phyloP scores from a whole-genome alignment of 2,113 vertebrate genomes.

The Chloropsis hardwickii region DNA sequence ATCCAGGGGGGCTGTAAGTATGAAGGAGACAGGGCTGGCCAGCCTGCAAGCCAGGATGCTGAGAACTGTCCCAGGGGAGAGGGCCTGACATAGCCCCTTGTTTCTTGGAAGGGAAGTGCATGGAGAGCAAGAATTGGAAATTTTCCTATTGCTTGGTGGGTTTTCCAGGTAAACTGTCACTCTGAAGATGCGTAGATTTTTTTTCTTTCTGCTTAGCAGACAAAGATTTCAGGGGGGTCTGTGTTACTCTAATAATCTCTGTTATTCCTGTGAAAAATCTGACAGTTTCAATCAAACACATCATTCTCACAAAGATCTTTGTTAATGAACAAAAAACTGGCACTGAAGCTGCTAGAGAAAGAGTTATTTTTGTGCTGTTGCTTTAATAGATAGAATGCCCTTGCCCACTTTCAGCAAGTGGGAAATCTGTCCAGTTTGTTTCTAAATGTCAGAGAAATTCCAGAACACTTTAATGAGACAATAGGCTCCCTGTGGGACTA shows the following conservation, averaged over 20 bases:
- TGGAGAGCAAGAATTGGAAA: neutral
- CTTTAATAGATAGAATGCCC: neutral
- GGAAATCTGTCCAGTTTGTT: neutral
- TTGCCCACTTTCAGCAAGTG: neutral
- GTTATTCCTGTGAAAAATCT: constrained; percentile 14
- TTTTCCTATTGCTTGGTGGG: neutral
- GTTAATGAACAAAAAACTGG: constrained; percentile 24
- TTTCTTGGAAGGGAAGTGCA: neutral
- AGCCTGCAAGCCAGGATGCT: neutral
- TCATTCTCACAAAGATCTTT: neutral
- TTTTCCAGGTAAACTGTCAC: neutral
- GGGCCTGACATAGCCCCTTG: neutral
- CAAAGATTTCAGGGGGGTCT: neutral
- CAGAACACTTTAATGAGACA: neutral
- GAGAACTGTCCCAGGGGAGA: neutral
- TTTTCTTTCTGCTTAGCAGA: neutral
- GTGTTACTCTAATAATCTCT: neutral
- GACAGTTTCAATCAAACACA: neutral
- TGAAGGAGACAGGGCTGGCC: neutral
- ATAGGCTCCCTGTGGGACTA: neutral
- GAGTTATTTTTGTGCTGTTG: neutral
- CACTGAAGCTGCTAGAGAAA: neutral
- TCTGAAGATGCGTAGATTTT: neutral
- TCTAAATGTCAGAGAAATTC: constrained; percentile 40
- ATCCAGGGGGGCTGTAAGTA: rapidly evolving